Percentiles rank a stretch among this genome's conserved stretches.
Evolutionary conservation across 2,888 invertebrate species (phyloP).

Genomic region (Ypsolopha scabrella): DNA sequence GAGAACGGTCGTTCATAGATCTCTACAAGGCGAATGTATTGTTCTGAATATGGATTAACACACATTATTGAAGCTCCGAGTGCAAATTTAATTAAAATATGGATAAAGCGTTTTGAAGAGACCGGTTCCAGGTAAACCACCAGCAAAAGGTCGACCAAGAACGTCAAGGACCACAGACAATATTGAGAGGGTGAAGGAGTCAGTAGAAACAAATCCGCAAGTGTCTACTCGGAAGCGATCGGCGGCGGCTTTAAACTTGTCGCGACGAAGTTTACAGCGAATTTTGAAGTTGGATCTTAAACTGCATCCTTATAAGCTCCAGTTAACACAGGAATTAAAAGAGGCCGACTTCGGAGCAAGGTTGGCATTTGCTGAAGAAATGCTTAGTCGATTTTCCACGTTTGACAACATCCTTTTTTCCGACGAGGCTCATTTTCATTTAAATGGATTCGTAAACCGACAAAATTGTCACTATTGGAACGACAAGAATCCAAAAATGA

Average conservation of each 20-base stretch:
- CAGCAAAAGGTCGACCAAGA: conserved; percentile 10
- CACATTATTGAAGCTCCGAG: conserved; percentile 5
- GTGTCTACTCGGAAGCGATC: conserved; percentile 7
- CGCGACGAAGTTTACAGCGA: conserved; percentile 9
- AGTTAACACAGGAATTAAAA: conserved; percentile 2
- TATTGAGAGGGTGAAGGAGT: conserved; percentile 9
- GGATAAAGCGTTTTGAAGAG: too few relatives aligned
- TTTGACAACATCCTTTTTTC: too few relatives aligned
- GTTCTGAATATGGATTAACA: conserved; percentile 5
- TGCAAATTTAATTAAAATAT: conserved; percentile 3
- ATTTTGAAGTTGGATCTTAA: conserved; percentile 7
- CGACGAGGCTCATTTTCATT: too few relatives aligned
- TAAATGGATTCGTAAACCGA: too few relatives aligned
- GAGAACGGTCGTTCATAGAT: conserved; percentile 9
- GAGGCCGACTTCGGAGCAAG: conserved; percentile 1
- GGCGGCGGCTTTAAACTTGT: conserved; percentile 7
- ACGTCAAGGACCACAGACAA: conserved; percentile 9
- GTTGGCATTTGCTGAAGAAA: conserved; percentile 6
- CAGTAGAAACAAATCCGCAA: conserved; percentile 6
- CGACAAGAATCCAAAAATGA: conserved; percentile 12
- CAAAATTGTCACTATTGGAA: too few relatives aligned
- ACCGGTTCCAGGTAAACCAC: conserved; percentile 9
- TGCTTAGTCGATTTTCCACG: conserved; percentile 4
- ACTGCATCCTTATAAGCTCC: conserved; percentile 6
- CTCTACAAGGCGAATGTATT: conserved; percentile 6